Conservation (phyloP, 53 echinoderm and acorn worm species). For the Zoroaster sp. region DNA sequence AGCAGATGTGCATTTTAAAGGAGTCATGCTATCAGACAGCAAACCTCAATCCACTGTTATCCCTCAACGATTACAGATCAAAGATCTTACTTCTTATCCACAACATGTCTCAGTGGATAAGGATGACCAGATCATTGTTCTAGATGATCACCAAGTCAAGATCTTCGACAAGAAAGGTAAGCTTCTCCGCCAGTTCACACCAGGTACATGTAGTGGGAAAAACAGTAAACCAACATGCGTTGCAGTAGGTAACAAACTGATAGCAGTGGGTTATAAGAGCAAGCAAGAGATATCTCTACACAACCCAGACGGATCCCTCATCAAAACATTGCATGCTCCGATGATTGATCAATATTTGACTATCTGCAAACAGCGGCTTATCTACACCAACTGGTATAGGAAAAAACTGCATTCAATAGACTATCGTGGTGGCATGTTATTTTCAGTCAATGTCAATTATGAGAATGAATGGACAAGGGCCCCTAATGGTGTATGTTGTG, state of each 20-base stretch:
- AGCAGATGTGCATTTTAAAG: background rate
- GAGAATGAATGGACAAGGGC: background rate
- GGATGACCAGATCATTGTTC: background rate
- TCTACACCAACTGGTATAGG: background rate
- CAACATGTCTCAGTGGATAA: background rate
- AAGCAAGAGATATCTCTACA: background rate
- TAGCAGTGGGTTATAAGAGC: background rate
- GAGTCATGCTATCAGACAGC: background rate
- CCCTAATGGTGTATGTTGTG: conserved; percentile 20
- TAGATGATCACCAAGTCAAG: background rate
- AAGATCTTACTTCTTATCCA: background rate
- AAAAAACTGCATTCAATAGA: background rate
- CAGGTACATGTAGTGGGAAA: background rate
- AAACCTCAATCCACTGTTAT: background rate
- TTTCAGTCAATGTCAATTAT: background rate
- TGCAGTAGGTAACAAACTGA: background rate
- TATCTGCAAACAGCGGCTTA: background rate
- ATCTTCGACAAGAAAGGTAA: background rate
- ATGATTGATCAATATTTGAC: background rate
- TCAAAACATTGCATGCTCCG: background rate
- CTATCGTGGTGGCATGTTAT: background rate
- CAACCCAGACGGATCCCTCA: background rate
- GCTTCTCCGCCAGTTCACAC: background rate
- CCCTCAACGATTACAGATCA: background rate
- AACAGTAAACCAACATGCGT: background rate